Base-by-base conservation (phyloP, 1,140 invertebrate genomes). In the Drosophila auraria region DNA sequence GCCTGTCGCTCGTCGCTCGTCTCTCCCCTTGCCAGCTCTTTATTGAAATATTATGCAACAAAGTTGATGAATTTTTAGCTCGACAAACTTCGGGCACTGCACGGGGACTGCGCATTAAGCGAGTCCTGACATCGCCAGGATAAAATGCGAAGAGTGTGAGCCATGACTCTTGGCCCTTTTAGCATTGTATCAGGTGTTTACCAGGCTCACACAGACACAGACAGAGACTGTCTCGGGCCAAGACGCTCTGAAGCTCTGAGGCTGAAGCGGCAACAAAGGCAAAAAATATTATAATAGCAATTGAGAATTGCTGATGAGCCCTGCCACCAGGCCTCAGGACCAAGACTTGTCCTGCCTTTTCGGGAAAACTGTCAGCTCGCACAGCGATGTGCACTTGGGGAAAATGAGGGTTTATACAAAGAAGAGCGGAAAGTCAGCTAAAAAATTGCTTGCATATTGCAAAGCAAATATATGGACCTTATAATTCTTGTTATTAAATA, bases 41-140 rank as follows among this genome's bases (percentile, higher is more conserved):
- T 91, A 91, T 91, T 91, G 83, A 91, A 91, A 91, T 91, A 91
- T 91, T 91, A 91, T 91, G 87, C 87, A 91, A 82, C 83, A 91
- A 91, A 89, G 75, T 91, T 91, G 89, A 91, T 91, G 89, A 91
- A 91, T 91, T 91, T 91, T 89, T 83, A 77, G 82, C 86, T 70
- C 69, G 68, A 68, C 60, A 70, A 63, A 83, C 79, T 60, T 86
- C 84, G 44, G 69, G 42, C 61, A 65, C 75, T 86, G 86, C 84
- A 84, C 50, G 78, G 84, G 84, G 84, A 89, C 81, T 70, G 70
- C 49, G 80, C 81, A 82, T 83, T 91, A 91, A 83, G 87, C 89
- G 74, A 76, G 71, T 83, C 74, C 83, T 75, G 77, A 66, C 59
- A 40, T 38, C 45, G 44, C 45, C 25, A 42, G 42, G 36, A 45